Percentiles rank a stretch among this genome's conserved stretches.
These are phyloP conservation scores for Acanthosepion esculentum DNA, from an alignment of 2,888 invertebrate species.

Conservation along the genomic window DNA sequence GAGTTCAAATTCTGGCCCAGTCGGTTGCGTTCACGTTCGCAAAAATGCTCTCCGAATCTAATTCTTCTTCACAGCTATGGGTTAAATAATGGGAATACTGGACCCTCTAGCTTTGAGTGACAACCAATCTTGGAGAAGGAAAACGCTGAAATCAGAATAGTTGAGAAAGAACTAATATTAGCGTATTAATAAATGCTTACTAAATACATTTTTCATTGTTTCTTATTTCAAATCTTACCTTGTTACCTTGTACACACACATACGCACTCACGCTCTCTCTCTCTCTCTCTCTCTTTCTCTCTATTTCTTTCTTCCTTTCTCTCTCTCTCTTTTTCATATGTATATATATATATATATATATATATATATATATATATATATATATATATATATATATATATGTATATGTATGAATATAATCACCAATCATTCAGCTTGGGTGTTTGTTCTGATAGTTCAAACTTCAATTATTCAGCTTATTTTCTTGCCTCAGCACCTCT, in stretches of 20 bases:
- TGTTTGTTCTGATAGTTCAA: neutral
- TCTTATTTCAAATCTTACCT: neutral
- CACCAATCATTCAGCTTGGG: neutral
- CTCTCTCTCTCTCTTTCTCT: neutral
- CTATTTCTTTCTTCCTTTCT: neutral
- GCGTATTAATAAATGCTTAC: neutral
- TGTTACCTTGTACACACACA: neutral
- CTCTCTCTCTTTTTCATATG: neutral
- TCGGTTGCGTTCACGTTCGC: no score
- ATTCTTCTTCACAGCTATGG: no score
- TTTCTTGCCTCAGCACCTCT: neutral
- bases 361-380: no score
- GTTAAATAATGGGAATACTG: no score
- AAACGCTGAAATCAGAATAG: no score
- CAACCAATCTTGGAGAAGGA: no score
- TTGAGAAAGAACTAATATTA: neutral
- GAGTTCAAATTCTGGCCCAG: no score
- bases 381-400: no score
- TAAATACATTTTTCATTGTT: neutral
- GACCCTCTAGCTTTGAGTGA: no score
- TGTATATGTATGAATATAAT: no score
- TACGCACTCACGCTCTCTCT: neutral
- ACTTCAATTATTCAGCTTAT: neutral
- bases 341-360: no score
- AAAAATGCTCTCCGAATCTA: no score